Evolutionary conservation across 2,888 invertebrate genomes (phyloP).

Genomic region (Hypomecis atomaria): DNA sequence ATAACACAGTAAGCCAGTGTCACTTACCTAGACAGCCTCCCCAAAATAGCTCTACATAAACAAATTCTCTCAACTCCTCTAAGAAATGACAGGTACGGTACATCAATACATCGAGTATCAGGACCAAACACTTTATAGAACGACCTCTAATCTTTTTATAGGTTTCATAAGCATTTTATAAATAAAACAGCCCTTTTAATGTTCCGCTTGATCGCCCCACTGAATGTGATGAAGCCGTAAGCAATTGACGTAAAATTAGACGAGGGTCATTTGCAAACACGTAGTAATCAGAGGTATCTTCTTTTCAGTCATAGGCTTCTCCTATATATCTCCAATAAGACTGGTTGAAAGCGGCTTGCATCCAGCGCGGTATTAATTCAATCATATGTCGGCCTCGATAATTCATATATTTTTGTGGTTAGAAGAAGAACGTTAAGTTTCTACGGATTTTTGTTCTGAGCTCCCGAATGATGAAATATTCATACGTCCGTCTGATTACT

Average conservation of each 20-base stretch:
- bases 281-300: no score
- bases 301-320: no score
- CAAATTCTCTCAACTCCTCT: not conserved
- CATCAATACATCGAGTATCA: no score
- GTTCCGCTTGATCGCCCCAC: conserved; percentile 69
- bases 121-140: conserved; percentile 13
- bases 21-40: no score
- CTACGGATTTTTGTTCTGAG: not conserved
- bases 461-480: conserved; percentile 10
- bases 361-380: no score
- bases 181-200: conserved; percentile 61
- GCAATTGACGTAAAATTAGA: conserved; percentile 55
- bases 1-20: no score
- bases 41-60: no score
- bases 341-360: no score
- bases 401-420: no score
- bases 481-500: conserved; percentile 55
- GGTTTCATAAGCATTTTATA: conserved; percentile 44
- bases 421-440: no score
- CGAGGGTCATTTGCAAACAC: conserved; percentile 37
- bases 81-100: not conserved
- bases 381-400: no score
- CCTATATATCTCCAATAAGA: no score
- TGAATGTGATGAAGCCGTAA: conserved; percentile 52
- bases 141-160: conserved; percentile 52